Percentiles rank a stretch among this genome's conserved stretches.
These are phyloP conservation scores for Apteryx owenii DNA, from an alignment of 2,113 vertebrate genomes.

Conservation along the genomic window DNA sequence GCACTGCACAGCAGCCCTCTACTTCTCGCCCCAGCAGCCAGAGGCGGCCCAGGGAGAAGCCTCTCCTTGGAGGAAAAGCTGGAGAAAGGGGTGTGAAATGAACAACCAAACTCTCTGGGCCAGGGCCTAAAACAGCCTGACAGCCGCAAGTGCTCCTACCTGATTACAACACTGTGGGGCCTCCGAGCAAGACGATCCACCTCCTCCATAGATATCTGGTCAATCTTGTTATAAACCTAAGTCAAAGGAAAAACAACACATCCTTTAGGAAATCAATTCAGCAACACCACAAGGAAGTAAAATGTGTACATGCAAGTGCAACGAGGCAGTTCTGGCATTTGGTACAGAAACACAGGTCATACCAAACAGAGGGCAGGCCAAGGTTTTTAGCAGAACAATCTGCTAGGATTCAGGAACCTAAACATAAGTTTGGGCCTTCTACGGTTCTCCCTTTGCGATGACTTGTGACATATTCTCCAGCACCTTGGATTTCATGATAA, in stretches of 20 bases:
- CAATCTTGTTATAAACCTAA: conserved; percentile 99
- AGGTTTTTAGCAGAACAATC: neutral
- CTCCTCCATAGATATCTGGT: conserved; percentile 98
- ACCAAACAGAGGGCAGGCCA: neutral
- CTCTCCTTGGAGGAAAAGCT: neutral
- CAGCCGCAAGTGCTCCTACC: conserved; percentile 71
- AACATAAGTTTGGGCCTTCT: neutral
- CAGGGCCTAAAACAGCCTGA: fast-evolving
- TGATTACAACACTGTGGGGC: conserved; percentile 94
- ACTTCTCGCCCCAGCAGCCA: neutral
- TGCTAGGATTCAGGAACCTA: neutral
- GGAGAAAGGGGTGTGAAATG: neutral
- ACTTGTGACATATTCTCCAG: neutral
- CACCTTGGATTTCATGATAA: neutral
- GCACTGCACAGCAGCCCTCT: neutral
- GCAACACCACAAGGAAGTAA: neutral
- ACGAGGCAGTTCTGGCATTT: neutral
- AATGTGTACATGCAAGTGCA: fast-evolving
- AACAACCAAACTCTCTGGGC: neutral
- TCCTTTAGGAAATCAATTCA: neutral
- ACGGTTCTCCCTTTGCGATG: neutral
- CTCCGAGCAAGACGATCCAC: conserved; percentile 92
- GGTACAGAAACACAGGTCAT: neutral
- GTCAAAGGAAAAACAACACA: neutral
- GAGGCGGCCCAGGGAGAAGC: neutral